These are phyloP conservation scores for Mamestra configurata DNA, from an alignment of 1,140 invertebrate genomes.

Conservation along the genomic window DNA sequence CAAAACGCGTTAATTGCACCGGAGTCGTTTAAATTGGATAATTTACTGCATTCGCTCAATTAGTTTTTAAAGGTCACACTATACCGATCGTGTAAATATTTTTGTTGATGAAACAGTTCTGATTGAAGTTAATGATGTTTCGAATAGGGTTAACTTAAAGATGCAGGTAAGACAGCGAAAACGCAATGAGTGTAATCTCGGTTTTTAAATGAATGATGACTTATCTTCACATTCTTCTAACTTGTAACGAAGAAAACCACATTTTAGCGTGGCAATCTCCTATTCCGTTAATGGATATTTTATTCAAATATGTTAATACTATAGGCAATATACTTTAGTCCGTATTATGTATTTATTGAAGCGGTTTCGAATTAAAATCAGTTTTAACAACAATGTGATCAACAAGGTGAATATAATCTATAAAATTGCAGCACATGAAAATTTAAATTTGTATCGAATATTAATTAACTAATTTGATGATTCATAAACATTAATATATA, in stretches of 20 bases:
- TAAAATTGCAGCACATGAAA: not conserved
- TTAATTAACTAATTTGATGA: conserved; percentile 4
- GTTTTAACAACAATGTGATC: not conserved
- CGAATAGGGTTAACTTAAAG: too few relatives aligned
- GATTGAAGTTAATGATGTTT: not conserved
- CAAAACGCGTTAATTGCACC: conserved; percentile 6
- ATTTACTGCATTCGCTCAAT: conserved; percentile 34
- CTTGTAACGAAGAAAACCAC: too few relatives aligned
- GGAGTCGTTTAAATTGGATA: conserved; percentile 20
- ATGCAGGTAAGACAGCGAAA: not conserved
- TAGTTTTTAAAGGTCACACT: conserved; percentile 27
- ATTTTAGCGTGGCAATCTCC: too few relatives aligned
- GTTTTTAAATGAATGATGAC: too few relatives aligned
- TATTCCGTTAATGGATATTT: too few relatives aligned
- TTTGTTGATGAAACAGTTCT: not conserved
- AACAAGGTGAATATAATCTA: not conserved
- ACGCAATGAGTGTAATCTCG: too few relatives aligned
- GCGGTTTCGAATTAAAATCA: not conserved
- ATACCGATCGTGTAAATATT: conserved; percentile 3
- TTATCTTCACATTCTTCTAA: too few relatives aligned
- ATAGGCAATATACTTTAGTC: too few relatives aligned
- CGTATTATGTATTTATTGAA: too few relatives aligned
- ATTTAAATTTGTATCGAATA: not conserved
- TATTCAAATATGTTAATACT: too few relatives aligned
- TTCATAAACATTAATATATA: conserved; percentile 5